phyloP scores from a whole-genome alignment of 2,888 invertebrate genomes.

The Hyposoter dolosus region DNA sequence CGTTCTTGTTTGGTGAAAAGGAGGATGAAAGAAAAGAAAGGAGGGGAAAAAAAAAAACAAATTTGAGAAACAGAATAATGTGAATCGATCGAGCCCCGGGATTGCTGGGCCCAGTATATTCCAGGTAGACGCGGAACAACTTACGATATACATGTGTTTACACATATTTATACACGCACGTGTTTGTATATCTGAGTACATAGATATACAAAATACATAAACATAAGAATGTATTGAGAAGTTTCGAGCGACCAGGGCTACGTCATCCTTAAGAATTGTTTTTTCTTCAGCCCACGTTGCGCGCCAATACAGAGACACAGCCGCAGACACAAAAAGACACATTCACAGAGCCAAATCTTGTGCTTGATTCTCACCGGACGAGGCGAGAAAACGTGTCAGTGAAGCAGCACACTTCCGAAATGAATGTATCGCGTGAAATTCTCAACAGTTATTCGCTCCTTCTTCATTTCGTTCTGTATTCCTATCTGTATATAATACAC shows the following conservation, averaged over 20 bases:
- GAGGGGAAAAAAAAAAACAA: neutral
- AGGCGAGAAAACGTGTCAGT: conserved; percentile 30
- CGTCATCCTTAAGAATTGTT: conserved; percentile 65
- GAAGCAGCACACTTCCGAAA: conserved; percentile 24
- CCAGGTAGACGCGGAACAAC: conserved; percentile 59
- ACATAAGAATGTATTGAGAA: conserved; percentile 31
- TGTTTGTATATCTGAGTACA: neutral
- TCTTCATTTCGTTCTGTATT: conserved; percentile 20
- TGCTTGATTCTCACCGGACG: neutral
- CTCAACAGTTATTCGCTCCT: conserved; percentile 47
- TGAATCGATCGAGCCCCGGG: conserved; percentile 49
- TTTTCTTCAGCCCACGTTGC: conserved; percentile 58
- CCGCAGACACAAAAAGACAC: too few species aligned
- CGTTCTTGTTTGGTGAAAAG: conserved; percentile 32
- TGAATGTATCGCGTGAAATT: conserved; percentile 21
- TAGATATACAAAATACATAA: neutral
- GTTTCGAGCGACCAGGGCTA: conserved; percentile 46
- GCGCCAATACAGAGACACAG: neutral
- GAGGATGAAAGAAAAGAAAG: neutral
- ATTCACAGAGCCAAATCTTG: neutral
- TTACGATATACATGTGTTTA: conserved; percentile 25
- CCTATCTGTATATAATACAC: conserved; percentile 30
- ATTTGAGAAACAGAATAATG: conserved; percentile 3
- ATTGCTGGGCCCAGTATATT: conserved; percentile 32
- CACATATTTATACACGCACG: conserved; percentile 6